Conservation (phyloP, 2,888 invertebrate genomes). For the Baccha elongata region DNA sequence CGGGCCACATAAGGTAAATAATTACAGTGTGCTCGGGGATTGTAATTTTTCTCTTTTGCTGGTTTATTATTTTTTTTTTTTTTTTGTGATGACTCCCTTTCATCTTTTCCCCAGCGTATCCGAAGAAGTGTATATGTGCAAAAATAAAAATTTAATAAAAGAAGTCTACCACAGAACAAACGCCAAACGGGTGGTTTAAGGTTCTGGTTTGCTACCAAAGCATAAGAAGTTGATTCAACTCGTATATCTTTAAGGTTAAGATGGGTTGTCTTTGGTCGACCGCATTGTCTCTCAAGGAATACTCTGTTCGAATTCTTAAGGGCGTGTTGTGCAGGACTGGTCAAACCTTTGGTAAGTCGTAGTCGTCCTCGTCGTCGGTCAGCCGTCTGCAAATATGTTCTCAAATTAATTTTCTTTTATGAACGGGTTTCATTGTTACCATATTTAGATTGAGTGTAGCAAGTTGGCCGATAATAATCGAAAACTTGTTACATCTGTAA, state of each 20-base stretch:
- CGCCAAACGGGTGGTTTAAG: slow-evolving; percentile 62
- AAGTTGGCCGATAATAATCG: slow-evolving; percentile 40
- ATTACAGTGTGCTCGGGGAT: slow-evolving; percentile 71
- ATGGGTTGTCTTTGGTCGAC: slow-evolving; percentile 38
- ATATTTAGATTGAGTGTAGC: slow-evolving; percentile 55
- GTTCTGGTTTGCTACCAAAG: slow-evolving; percentile 57
- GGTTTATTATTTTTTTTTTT: slow-evolving; percentile 17
- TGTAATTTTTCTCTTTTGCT: slow-evolving; percentile 64
- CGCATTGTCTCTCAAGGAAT: slow-evolving; percentile 47
- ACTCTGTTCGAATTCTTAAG: slow-evolving; percentile 40
- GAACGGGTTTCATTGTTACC: slow-evolving; percentile 47
- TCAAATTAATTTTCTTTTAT: slow-evolving; percentile 58
- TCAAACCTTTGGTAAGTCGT: slow-evolving; percentile 56
- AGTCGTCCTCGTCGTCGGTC: slow-evolving; percentile 18
- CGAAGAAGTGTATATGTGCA: not conserved
- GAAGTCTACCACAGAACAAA: slow-evolving; percentile 58
- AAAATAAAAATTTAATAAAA: slow-evolving; percentile 51
- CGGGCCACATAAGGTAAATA: slow-evolving; percentile 70
- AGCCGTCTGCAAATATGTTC: slow-evolving; percentile 49
- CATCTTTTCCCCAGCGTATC: slow-evolving; percentile 37
- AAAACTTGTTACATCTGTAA: slow-evolving; percentile 61
- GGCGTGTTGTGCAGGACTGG: slow-evolving; percentile 48
- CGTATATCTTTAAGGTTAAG: slow-evolving; percentile 22
- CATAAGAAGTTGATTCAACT: slow-evolving; percentile 56
- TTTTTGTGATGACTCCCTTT: slow-evolving; percentile 46